Conservation (phyloP, 2,888 invertebrate genomes). For the Blera fallax region DNA sequence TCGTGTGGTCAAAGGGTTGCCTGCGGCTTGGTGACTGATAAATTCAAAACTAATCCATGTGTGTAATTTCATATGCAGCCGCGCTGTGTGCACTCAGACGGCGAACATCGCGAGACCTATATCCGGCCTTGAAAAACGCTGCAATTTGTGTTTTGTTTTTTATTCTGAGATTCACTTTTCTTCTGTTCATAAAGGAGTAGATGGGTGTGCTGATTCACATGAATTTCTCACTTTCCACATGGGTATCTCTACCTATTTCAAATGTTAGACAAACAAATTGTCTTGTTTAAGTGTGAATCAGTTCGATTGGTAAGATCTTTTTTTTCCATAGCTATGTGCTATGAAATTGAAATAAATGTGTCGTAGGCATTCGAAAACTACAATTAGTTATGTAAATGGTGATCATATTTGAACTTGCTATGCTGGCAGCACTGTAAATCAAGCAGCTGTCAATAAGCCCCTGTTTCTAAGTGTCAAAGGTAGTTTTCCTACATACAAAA, state of each 20-base stretch:
- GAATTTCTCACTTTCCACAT: neutral
- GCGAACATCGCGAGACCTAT: slow-evolving; percentile 26
- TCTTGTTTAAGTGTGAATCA: neutral
- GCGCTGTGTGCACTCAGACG: slow-evolving; percentile 29
- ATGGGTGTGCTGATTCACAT: neutral
- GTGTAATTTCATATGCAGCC: slow-evolving; percentile 30
- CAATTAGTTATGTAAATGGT: no score
- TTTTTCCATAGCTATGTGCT: neutral
- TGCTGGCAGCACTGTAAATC: no score
- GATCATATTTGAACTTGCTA: no score
- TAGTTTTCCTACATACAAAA: no score
- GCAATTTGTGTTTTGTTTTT: neutral
- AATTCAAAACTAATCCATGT: slow-evolving; percentile 33
- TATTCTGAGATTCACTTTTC: slow-evolving; percentile 27
- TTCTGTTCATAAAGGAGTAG: slow-evolving; percentile 1
- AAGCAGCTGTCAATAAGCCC: no score
- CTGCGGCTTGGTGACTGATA: slow-evolving; percentile 9
- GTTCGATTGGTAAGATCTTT: neutral
- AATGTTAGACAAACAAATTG: slow-evolving; percentile 4
- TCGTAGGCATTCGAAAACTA: neutral
- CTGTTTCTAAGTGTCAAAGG: no score
- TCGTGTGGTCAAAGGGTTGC: slow-evolving; percentile 7
- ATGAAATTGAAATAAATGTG: neutral
- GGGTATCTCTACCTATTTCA: neutral
- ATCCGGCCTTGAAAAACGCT: slow-evolving; percentile 47